A percentile compares a stretch with the other conserved stretches of the same genome.
phyloP scores from a whole-genome alignment of 1,140 invertebrate species.

The Tetragnatha versicolor region DNA sequence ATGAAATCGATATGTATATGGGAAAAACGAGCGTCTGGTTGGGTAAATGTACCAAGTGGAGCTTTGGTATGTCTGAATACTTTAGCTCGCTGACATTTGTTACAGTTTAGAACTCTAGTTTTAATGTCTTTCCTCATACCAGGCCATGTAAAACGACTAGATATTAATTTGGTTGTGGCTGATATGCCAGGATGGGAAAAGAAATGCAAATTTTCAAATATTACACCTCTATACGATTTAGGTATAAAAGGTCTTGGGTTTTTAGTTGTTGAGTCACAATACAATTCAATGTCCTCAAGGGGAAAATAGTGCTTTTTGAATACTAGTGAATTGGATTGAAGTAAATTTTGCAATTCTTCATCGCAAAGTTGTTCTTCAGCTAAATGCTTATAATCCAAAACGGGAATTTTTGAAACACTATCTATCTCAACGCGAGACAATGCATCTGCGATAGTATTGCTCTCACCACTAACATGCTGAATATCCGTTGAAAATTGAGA shows the following conservation, averaged over 20 bases:
- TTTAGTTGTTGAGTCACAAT: background rate
- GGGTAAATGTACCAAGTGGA: background rate
- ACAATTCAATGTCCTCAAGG: background rate
- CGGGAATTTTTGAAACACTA: background rate
- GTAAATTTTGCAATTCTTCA: background rate
- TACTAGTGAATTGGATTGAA: conserved; percentile 20
- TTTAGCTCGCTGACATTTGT: background rate
- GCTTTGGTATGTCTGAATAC: background rate
- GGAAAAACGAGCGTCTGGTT: background rate
- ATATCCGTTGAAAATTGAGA: conserved; percentile 62
- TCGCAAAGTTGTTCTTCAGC: background rate
- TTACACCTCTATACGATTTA: background rate
- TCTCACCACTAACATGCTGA: conserved; percentile 60
- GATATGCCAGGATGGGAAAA: background rate
- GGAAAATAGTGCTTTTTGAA: background rate
- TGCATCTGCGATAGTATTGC: conserved; percentile 57
- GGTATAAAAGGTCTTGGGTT: background rate
- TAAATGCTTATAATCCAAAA: background rate
- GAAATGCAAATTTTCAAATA: background rate
- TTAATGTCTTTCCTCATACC: background rate
- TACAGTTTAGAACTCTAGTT: background rate
- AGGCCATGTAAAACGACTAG: background rate
- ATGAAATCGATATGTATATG: conserved; percentile 65
- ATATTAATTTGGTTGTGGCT: background rate
- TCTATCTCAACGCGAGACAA: background rate